Conservation (phyloP, 2,113 vertebrate species). For the Casuarius casuarius region DNA sequence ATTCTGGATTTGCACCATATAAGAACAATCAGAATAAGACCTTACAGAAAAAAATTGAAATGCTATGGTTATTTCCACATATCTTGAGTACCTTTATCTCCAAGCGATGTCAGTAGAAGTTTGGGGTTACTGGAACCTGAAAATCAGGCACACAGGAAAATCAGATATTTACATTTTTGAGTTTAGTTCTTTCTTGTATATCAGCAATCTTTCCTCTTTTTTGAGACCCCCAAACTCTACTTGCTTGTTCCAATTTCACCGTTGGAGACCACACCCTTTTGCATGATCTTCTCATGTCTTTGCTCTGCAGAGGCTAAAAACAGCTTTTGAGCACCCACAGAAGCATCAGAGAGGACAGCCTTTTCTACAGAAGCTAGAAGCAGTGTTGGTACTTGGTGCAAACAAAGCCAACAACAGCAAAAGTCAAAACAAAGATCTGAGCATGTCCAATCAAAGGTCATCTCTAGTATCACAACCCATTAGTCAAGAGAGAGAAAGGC, state of each 20-base stretch:
- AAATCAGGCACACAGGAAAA: background rate
- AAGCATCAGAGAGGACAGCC: background rate
- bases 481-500: background rate
- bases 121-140: background rate
- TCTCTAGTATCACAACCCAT: background rate
- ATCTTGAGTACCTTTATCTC: background rate
- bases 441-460: background rate
- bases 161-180: background rate
- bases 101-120: background rate
- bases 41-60: background rate
- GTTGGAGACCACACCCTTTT: background rate
- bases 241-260: background rate
- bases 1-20: background rate
- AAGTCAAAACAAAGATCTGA: background rate
- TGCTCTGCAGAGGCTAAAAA: background rate
- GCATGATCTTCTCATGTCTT: background rate
- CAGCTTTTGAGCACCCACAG: background rate
- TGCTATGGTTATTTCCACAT: background rate
- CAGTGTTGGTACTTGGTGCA: background rate
- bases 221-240: background rate
- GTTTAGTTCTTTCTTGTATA: background rate
- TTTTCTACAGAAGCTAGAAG: background rate
- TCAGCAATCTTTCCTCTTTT: background rate
- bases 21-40: background rate
- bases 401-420: background rate